Base-by-base conservation (phyloP, 2,888 invertebrate species). In the Diogma glabrata region DNA sequence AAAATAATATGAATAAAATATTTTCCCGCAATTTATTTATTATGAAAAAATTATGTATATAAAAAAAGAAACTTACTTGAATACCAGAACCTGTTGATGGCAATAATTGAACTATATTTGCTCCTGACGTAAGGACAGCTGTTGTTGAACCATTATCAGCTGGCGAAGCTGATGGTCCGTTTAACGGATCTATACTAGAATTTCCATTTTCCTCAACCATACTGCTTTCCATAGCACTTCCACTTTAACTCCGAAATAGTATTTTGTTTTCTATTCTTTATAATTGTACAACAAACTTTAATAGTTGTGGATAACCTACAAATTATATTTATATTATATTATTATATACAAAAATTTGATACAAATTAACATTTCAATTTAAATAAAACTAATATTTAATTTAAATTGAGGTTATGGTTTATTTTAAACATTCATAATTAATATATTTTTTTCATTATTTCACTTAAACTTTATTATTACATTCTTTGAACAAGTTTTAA, bases 161-260 rank as follows among this genome's bases (percentile, higher is more conserved):
- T 76, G 74, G 51, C 74, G 73, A n/a, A 22, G 50, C 46, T 14
- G 38, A 40, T 30, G 54, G 47, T 26, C 70, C 71, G 54, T 75
- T 72, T 63, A 78, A 65, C 58, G 78, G 78, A 71, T 77, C 77
- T 61, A 70, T 65, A 50, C 56, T 56, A 64, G 73, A 72, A 67
- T 76, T 76, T 65, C 87, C 87, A 72, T 88, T 89, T 79, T 90
- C 90, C 77, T 90, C 89, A 73, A 88, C 89, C 84, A 90, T 87
- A 75, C 86, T 87, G 75, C 86, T 84, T 77, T 89, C 89, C 89
- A 89, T 90, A 78, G 75, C 77, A 75, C 78, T 78, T 78, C 80
- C 43, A 43, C 43, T 20, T 22, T 23, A 43, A 43, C n/a, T 22
- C 43, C 22, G 43, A 22, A 43, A 14, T 14, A 12, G 23, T 22